Evolutionary conservation across 1,140 invertebrate genomes (phyloP), one percentile per base, ranked within the genome.

Genomic region (Heliconius congener): DNA sequence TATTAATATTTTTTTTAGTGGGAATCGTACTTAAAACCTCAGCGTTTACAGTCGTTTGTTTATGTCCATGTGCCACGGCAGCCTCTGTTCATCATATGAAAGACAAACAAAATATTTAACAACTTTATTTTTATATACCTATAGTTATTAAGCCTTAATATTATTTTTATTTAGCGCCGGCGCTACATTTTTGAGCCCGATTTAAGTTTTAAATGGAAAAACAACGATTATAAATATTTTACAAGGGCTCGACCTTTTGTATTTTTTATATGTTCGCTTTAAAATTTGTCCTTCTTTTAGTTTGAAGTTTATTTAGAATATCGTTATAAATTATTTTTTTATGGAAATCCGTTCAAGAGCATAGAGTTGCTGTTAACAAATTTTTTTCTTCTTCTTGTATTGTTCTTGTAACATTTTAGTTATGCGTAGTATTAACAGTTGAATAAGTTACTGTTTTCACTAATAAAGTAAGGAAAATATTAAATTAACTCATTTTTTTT

Each of bases 141-240:
- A 37, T 57, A 8, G 4, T 27, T 55, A 19, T 19, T 13, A 8
- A 57, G n/a, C n/a, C 0, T 23, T 23, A 57, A 2, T 57, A 23
- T 23, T 27, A 66, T 66, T 66, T 30, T 66, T 76, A 76, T 71
- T 30, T 76, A 76, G 74, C 74, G 60, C 60, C 39, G 60, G 74
- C 60, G 74, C 39, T 60, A 76, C 18, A 27, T 66, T 27, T 66
- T 60, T 66, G 13, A 66, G 0, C 11, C 9, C n/a, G 60, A 66
- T 27, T 16, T 66, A 30, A 66, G 4, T 66, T 66, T 57, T 66
- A 30, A 27, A n/a, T 27, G 60, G 11, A 66, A 66, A 27, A 66
- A 66, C 23, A 66, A 66, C 9, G 8, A 66, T 66, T 66, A 13
- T 66, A 66, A 27, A 66, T 30, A 66, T 66, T 66, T 66, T 66